Percentiles rank a stretch among this genome's conserved stretches.
phyloP scores from a whole-genome alignment of 2,797 vertebrate genomes.

The Pygocentrus nattereri region DNA sequence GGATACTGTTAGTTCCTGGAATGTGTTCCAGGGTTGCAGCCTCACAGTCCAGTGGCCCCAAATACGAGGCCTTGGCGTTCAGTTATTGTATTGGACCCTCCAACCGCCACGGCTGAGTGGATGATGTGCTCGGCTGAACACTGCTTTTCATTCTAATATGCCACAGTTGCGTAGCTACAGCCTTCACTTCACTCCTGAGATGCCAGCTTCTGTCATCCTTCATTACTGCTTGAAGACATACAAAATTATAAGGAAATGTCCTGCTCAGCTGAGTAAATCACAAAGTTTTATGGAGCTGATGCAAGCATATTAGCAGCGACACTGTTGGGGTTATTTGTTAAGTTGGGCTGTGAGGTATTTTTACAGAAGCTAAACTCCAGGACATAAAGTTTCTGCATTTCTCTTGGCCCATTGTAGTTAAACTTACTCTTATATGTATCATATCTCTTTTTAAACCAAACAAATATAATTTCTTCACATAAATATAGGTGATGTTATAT shows the following conservation, averaged over 20 bases:
- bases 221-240: background rate
- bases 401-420: too few species aligned
- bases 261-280: background rate
- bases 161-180: background rate
- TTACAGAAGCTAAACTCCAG: too few species aligned
- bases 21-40: conserved; percentile 4
- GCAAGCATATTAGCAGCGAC: too few species aligned
- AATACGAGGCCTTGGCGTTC: conserved; percentile 3
- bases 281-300: background rate
- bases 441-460: too few species aligned
- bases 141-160: conserved; percentile 24
- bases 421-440: too few species aligned
- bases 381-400: too few species aligned
- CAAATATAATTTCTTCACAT: too few species aligned
- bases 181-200: background rate
- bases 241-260: background rate
- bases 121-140: background rate
- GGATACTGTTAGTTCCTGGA: conserved; percentile 21
- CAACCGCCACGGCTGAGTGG: conserved; percentile 17
- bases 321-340: too few species aligned
- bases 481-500: too few species aligned
- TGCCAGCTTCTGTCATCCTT: background rate
- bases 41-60: background rate
- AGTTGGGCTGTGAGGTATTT: too few species aligned
- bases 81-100: conserved; percentile 9